phyloP scores from a whole-genome alignment of 2,888 invertebrate genomes.

The Andrena haemorrhoa region DNA sequence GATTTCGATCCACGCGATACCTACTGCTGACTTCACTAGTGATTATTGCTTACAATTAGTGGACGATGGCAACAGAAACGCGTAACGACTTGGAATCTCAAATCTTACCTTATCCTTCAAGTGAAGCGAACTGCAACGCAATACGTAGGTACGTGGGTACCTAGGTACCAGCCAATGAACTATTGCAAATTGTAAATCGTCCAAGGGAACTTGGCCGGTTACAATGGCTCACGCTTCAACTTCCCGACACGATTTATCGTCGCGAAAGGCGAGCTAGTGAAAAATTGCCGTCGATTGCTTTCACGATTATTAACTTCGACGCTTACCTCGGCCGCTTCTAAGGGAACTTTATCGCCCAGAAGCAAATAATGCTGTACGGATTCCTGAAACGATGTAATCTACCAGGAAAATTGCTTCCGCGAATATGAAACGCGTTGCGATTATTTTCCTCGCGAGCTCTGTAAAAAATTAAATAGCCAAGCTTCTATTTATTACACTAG shows the following conservation, averaged over 20 bases:
- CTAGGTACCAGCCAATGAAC: neutral
- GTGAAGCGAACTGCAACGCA: neutral
- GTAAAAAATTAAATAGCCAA: neutral
- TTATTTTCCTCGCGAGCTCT: slow-evolving; percentile 19
- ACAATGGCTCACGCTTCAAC: neutral
- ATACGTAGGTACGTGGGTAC: no score
- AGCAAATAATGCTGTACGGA: slow-evolving; percentile 9
- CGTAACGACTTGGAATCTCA: no score
- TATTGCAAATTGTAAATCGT: neutral
- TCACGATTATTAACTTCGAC: slow-evolving; percentile 17
- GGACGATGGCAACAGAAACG: no score
- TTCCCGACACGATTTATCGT: slow-evolving; percentile 23
- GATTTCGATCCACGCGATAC: slow-evolving; percentile 8
- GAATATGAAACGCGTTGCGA: slow-evolving; percentile 7
- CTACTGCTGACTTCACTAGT: neutral
- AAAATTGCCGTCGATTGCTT: slow-evolving; percentile 4
- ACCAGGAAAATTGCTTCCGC: slow-evolving; percentile 10
- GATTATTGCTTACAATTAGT: no score
- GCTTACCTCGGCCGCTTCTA: slow-evolving; percentile 2
- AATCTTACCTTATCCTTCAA: neutral
- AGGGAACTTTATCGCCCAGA: slow-evolving; percentile 8
- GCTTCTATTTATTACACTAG: neutral
- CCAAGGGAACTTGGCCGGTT: neutral
- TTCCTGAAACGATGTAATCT: slow-evolving; percentile 22
- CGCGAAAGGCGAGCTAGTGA: neutral